Evolutionary conservation across 2,888 invertebrate species (phyloP), one percentile per base, ranked within the genome.

Genomic region (Prosopocoilus inquinatus): DNA sequence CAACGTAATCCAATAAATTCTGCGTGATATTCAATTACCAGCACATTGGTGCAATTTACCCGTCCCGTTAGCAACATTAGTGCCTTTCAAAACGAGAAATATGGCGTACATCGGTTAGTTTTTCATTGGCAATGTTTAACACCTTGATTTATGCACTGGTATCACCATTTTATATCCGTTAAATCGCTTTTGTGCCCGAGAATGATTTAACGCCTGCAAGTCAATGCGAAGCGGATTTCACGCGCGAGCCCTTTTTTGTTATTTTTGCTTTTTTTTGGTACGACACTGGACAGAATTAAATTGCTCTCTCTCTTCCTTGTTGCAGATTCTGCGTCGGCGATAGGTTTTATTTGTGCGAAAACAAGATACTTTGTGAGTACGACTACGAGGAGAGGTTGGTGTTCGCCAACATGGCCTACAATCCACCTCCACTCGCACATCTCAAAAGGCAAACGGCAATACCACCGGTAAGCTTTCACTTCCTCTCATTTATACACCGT

Each of bases 281-380:
- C 38, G 20, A 28, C 5, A 5, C 20, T 28, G 20, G 20, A 28
- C 20, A 28, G 20, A 28, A 28, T 28, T 28, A 28, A 28, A 28
- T 5, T 7, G 20, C 20, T 28, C 20, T 28, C 20, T 28, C 20
- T 28, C 20, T 28, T 28, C 5, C 20, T 28, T 72, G 68, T 78
- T 80, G 9, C 84, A 97, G 97, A 82, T 97, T 96, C 81, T 97
- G 97, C 79, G 96, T 97, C 41, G 97, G 97, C 33, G 97, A 97
- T 78, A 87, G 94, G 63, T 97, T 96, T 80, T 97, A 96, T 80
- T 80, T 97, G 68, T 95, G 94, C 80, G 96, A 96, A 79, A 96
- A 96, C 80, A 95, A 96, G 82, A 96, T 97, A 66, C 85, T 97
- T 50, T 97, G 97, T 80, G 96, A 96, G 79, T 96, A 96, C 75